Base-by-base conservation (phyloP, 2,113 vertebrate genomes). In the Eubucco bourcierii region DNA sequence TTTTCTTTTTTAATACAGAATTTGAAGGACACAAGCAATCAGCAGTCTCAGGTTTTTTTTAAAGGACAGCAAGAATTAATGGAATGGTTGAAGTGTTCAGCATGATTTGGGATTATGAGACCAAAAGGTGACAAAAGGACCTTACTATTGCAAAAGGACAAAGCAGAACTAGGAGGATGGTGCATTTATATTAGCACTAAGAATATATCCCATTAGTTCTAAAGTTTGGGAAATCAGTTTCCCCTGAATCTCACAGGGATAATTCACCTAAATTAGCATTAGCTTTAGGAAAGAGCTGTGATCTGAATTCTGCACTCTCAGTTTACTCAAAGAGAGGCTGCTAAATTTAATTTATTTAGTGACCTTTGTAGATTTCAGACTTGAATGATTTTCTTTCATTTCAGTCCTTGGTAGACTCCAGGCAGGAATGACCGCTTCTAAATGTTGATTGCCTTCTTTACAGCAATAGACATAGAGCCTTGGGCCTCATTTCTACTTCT, bases 331-430 rank as follows among this genome's bases (percentile, higher is more conserved):
- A 77, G 47, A 84, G 67, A 79, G 90, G 85, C 80, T 93, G 79
- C 24, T 70, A 86, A 60, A 80, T 92, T 91, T 90, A 93, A 84
- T 90, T 96, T 93, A 91, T 94, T 94, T 95, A 90, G 65, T 96
- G 92, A 96, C 95, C 90, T 96, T 95, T 96, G 65, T 88, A 81
- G 90, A 93, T 94, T 94, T 88, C 88, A 94, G 79, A 91, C 86
- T 73, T 92, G 86, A 96, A 95, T 76, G 79, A 93, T 96, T 97
- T 94, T 96, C 81, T 96, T 92, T 96, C 91, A 93, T 95, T 95
- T 81, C 52, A 86, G 61, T 73, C 85, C 56, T 94, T 91, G 80
- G 81, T 78, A 87, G 79, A 88, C 79, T 84, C 65, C 74, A 80
- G 79, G 52, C 75, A 83, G 87, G 58, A 90, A 52, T 70, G 86